Evolutionary conservation across 2,888 invertebrate species (phyloP), one percentile per base, ranked within the genome.

Genomic region (Platerodrilus igneus): DNA sequence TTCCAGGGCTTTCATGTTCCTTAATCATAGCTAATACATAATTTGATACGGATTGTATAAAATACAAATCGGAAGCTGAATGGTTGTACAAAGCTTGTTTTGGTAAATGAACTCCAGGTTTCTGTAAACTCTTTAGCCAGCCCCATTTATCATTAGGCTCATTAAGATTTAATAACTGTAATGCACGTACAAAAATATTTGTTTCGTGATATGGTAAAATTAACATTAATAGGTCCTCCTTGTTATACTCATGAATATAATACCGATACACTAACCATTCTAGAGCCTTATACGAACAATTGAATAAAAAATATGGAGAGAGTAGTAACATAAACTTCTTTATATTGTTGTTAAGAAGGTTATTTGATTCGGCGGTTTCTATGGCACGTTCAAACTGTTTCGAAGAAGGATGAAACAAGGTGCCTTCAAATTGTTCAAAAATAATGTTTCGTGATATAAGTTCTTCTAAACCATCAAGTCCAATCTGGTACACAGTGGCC

Each of bases 191-290:
- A 70, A 96, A 99, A 46, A 89, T 83, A 50, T 86, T 85, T 1
- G 92, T 90, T 58, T 93, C 90, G 66, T 96, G 93, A 63, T 93
- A 96, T 0, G 97, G 96, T 36, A 99, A 67, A 37, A 90, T 84
- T 5, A 90, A 71, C 44, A 82, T 74, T 56, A 97, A 71, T 22
- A 96, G 72, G 1, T 82, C 81, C 58, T 89, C 82, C 37, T 80
- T 78, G 61, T 96, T 96, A 66, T 86, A 96, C 35, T 86, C 76
- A 56, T 97, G 87, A 44, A 97, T 84, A 50, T 84, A 81, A 63
- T 85, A 95, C 52, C 94, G 79, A 57, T 89, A 79, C 27, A 97
- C 80, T 2, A 99, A 74, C 96, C 96, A 99, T 72, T 99, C 99
- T 28, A 99, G 66, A 2, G 92, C 85, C 71, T 94, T 90, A 51